These are phyloP conservation scores for Oreohelix idahoensis DNA, from an alignment of 1,140 invertebrate species.

Conservation along the genomic window DNA sequence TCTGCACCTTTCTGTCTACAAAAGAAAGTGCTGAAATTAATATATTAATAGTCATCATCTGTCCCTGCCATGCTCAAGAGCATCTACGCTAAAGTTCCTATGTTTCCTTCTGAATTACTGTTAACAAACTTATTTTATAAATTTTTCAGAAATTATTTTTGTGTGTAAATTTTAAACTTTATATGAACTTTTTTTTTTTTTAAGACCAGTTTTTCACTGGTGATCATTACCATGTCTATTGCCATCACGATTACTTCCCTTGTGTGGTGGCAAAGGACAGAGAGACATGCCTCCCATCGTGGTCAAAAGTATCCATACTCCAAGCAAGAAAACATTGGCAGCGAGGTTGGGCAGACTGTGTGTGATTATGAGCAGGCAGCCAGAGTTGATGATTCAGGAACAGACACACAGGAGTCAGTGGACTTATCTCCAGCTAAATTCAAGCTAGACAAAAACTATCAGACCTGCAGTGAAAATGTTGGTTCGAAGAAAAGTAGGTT, in stretches of 20 bases:
- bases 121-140: too few relatives aligned
- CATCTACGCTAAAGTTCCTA: too few relatives aligned
- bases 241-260: constrained; percentile 80
- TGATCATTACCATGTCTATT: neutral
- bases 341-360: neutral
- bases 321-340: neutral
- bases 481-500: constrained; percentile 8
- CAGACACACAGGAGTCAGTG: neutral
- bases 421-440: neutral
- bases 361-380: neutral
- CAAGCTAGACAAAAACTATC: constrained; percentile 3
- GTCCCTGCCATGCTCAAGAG: too few relatives aligned
- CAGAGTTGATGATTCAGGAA: neutral
- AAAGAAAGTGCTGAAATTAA: too few relatives aligned
- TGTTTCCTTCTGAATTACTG: too few relatives aligned
- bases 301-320: neutral
- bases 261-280: constrained; percentile 83
- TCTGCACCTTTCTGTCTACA: too few relatives aligned
- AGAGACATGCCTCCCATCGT: constrained; percentile 45
- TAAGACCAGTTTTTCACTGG: constrained; percentile 28
- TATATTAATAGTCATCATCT: too few relatives aligned
- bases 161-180: too few relatives aligned
- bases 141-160: too few relatives aligned
- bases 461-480: neutral
- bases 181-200: constrained; percentile 5